Conservation (phyloP, 2,113 vertebrate species). For the Rhadina sibilatrix region DNA sequence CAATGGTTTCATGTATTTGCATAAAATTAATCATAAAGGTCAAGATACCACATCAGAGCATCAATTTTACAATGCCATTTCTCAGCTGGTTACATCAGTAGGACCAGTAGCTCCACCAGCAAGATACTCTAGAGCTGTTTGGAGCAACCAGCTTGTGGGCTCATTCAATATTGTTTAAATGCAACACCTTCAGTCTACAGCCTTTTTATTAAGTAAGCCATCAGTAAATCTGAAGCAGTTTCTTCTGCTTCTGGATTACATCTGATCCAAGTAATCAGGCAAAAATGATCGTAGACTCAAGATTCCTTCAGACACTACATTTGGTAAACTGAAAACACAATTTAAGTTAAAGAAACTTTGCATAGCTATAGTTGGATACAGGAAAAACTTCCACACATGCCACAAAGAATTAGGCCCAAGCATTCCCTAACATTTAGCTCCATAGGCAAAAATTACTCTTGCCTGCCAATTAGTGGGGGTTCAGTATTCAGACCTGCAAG, state of each 20-base stretch:
- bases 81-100: not conserved
- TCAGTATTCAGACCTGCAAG: not conserved
- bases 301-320: not conserved
- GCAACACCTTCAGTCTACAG: not conserved
- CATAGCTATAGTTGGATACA: not conserved
- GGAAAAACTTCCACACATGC: rapidly evolving
- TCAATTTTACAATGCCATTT: not conserved
- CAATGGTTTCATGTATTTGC: not conserved
- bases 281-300: not conserved
- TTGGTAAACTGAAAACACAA: not conserved
- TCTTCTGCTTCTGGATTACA: not conserved
- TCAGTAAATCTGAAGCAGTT: not conserved
- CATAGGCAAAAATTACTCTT: not conserved
- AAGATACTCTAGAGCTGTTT: not conserved
- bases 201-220: not conserved
- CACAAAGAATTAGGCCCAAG: not conserved
- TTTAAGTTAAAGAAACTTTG: not conserved
- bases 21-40: not conserved
- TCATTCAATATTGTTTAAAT: not conserved
- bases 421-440: not conserved
- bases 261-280: not conserved
- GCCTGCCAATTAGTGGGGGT: not conserved
- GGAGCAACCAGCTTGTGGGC: not conserved
- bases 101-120: not conserved
- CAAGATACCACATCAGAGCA: not conserved